Base-by-base conservation (phyloP, 1,140 invertebrate species). In the Leptonema lineaticorne region DNA sequence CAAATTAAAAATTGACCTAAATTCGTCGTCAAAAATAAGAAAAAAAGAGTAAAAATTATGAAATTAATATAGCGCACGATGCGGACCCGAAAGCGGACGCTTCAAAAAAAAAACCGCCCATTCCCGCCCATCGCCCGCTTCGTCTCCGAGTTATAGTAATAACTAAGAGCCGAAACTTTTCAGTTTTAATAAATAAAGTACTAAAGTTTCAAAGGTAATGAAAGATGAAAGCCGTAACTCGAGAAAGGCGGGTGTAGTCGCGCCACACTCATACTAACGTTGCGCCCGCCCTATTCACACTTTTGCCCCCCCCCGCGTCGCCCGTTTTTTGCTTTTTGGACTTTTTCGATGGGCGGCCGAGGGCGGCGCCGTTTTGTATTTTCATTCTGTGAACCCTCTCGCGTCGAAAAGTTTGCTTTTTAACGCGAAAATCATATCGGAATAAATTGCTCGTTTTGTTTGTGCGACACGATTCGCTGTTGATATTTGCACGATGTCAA, bases 121-220 rank as follows among this genome's bases (percentile, higher is more conserved):
- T 22, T 41, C 16, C 11, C 37, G 37, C 37, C n/a, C 9, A 41
- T 16, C 9, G 37, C 2, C 16, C 37, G 37, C 37, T 41, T 33
- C 11, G 16, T 26, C 53, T 27, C 37, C 20, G 41, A 64, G n/a
- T 64, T 46, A 53, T 64, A 59, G 56, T 67, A 67, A 67, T 67
- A 58, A 67, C 65, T 58, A 59, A 59, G 65, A 20, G 56, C 53
- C 29, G 22, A 67, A 67, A 67, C 30, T 67, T 67, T 67, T 67
- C 65, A 67, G 56, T 67, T 67, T 59, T 67, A 67, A 67, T 58
- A 67, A 67, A 67, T 67, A 67, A 59, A 67, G 65, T 60, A 60
- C 56, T 28, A 27, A 67, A 67, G 29, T 67, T 67, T 67, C 53
- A 67, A 67, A 67, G 56, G 57, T 67, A 67, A 67, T 58, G 65